A percentile compares a stretch with the other conserved stretches of the same genome.
Conservation (phyloP, 2,888 invertebrate genomes). For the Agelastica alni region DNA sequence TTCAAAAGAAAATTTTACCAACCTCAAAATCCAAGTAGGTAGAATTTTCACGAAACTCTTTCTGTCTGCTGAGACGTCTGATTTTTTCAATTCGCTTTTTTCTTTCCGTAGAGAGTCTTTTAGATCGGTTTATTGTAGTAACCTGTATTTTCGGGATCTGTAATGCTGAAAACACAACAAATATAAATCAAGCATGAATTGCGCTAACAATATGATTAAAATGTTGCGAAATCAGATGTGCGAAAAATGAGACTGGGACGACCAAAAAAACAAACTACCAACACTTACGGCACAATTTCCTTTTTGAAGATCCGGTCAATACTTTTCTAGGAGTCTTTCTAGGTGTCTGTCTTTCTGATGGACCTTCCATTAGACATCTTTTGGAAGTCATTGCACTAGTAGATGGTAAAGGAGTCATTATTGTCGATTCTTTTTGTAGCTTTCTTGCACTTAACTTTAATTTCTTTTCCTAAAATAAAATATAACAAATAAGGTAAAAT, state of each 20-base stretch:
- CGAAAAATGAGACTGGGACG: not conserved
- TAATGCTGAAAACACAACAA: constrained; percentile 10
- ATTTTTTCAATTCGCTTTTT: constrained; percentile 6
- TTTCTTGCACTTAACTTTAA: constrained; percentile 56
- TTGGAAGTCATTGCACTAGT: not conserved
- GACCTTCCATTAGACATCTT: not conserved
- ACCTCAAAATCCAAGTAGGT: constrained; percentile 1
- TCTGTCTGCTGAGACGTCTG: not conserved
- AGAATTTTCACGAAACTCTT: not conserved
- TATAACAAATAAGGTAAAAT: not conserved
- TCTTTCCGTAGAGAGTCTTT: constrained; percentile 5
- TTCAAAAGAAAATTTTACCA: too few species aligned
- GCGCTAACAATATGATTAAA: not conserved
- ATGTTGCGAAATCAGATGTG: not conserved
- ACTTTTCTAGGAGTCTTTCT: not conserved
- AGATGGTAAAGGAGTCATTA: not conserved
- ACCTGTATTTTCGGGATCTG: not conserved
- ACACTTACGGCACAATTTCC: not conserved
- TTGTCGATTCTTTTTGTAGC: not conserved
- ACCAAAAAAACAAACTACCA: not conserved
- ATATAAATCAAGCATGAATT: too few species aligned
- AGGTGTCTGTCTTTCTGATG: not conserved
- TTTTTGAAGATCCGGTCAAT: not conserved
- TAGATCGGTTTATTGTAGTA: not conserved
- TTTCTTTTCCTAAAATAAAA: constrained; percentile 57